Evolutionary conservation across 2,888 invertebrate genomes (phyloP).

Genomic region (Eilema depressum): DNA sequence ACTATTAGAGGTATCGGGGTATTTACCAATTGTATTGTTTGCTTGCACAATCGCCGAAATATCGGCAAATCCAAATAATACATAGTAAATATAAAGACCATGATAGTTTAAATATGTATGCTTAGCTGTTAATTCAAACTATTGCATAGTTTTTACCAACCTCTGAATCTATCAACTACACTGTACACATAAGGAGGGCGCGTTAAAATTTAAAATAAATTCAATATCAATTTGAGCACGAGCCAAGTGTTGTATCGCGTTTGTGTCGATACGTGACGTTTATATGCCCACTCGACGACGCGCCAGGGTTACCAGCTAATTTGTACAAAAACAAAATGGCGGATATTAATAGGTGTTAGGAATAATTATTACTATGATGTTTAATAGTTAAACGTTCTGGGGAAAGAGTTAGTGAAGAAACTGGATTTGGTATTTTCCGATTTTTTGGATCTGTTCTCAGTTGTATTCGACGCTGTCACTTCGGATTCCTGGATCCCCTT

Average conservation of each 20-base stretch:
- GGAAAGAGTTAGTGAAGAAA: too few relatives aligned
- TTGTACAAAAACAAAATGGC: slow-evolving; percentile 12
- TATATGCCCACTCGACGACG: slow-evolving; percentile 76
- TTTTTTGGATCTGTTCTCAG: too few relatives aligned
- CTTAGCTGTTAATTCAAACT: too few relatives aligned
- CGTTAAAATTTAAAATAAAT: slow-evolving; percentile 87
- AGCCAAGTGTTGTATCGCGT: slow-evolving; percentile 81
- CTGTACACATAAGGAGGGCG: slow-evolving; percentile 81
- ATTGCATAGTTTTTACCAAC: slow-evolving; percentile 1
- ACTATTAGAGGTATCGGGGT: too few relatives aligned
- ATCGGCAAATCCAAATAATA: too few relatives aligned
- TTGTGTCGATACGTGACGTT: slow-evolving; percentile 81
- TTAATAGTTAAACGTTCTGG: neutral
- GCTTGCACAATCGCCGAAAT: too few relatives aligned
- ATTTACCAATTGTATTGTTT: too few relatives aligned
- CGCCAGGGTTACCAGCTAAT: slow-evolving; percentile 39
- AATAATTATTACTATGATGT: neutral
- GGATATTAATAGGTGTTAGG: neutral
- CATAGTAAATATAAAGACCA: too few relatives aligned
- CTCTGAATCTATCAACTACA: slow-evolving; percentile 56
- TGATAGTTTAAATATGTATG: too few relatives aligned
- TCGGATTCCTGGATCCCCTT: too few relatives aligned
- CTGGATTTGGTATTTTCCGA: neutral
- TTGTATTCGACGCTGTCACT: too few relatives aligned
- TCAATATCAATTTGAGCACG: slow-evolving; percentile 87